These are phyloP conservation scores for Blennius ocellaris DNA, from an alignment of 2,113 vertebrate species.

Conservation along the genomic window DNA sequence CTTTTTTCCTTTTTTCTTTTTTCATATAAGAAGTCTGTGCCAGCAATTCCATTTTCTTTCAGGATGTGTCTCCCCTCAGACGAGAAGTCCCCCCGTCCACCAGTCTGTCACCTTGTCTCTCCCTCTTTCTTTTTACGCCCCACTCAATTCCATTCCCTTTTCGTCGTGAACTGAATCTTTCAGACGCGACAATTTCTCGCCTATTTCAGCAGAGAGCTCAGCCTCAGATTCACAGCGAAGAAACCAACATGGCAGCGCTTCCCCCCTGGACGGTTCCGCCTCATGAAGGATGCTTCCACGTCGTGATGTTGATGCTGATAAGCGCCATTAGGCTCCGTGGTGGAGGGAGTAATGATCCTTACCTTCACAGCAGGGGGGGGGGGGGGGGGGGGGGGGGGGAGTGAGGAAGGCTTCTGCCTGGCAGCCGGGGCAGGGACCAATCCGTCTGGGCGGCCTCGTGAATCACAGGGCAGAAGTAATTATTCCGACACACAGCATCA, in stretches of 20 bases:
- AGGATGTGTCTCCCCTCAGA: not conserved
- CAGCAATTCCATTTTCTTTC: constrained; percentile 58
- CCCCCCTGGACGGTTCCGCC: not conserved
- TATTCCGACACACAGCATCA: constrained; percentile 33
- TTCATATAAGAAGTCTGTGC: constrained; percentile 11
- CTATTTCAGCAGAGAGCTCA: not conserved
- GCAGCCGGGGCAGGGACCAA: constrained; percentile 48
- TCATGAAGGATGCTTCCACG: not conserved
- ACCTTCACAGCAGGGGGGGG: not conserved
- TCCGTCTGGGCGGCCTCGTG: constrained; percentile 27
- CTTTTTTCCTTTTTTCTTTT: constrained; percentile 10
- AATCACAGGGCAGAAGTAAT: constrained; percentile 34
- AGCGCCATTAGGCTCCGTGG: constrained; percentile 19
- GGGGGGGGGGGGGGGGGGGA: not conserved
- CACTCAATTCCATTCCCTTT: not conserved
- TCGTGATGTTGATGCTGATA: constrained; percentile 17
- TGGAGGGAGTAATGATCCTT: constrained; percentile 32
- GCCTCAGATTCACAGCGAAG: not conserved
- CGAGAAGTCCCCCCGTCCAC: not conserved
- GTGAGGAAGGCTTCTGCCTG: constrained; percentile 11
- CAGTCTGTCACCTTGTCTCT: not conserved
- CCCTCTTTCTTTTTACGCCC: not conserved
- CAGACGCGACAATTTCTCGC: not conserved
- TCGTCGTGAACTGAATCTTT: not conserved
- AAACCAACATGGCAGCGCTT: not conserved